phyloP scores from a whole-genome alignment of 2,888 invertebrate species.

The Nipponacmea schrenckii region DNA sequence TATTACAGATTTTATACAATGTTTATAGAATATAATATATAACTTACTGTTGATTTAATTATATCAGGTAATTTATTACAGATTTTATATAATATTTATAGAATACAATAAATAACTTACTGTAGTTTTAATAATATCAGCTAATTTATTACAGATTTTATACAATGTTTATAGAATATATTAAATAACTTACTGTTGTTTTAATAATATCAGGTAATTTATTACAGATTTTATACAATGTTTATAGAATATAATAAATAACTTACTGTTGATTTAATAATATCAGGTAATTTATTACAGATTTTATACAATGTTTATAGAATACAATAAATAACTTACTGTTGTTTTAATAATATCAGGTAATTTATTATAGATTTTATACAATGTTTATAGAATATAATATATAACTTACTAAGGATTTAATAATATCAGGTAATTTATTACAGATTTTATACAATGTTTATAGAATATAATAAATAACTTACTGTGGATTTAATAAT shows the following conservation, averaged over 20 bases:
- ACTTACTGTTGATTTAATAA: conserved; percentile 32
- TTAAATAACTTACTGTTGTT: neutral
- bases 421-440: no score
- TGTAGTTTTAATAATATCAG: neutral
- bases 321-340: no score
- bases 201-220: neutral
- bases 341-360: no score
- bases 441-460: neutral
- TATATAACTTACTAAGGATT: no score
- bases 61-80: no score
- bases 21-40: no score
- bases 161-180: neutral
- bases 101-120: neutral
- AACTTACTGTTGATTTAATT: no score
- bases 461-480: neutral
- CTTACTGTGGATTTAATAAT: neutral
- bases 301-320: conserved; percentile 34
- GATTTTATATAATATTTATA: neutral
- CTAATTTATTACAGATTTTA: conserved; percentile 3
- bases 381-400: no score
- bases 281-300: conserved; percentile 34
- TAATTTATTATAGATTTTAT: no score
- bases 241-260: conserved; percentile 1
- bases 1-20: no score
- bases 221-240: no score